phyloP scores from a whole-genome alignment of 2,888 invertebrate genomes.

The Nemurella pictetii region DNA sequence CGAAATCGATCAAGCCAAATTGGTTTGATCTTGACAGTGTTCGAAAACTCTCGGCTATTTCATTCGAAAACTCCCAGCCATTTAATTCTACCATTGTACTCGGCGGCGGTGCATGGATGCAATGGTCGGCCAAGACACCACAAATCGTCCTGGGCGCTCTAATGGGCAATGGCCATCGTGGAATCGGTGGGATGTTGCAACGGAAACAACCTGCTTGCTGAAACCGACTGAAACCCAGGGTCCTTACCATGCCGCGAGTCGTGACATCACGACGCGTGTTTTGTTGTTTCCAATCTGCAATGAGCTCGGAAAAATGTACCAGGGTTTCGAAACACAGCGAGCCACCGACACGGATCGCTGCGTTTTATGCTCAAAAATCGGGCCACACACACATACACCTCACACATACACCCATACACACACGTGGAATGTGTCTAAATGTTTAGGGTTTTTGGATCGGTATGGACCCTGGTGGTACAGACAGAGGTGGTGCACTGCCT shows the following conservation, averaged over 20 bases:
- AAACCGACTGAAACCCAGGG: background rate
- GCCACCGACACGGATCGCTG: constrained; percentile 4
- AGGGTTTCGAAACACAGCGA: background rate
- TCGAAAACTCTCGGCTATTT: background rate
- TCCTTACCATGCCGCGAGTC: background rate
- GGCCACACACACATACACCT: constrained; percentile 4
- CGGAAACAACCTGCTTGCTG: background rate
- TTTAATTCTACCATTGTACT: background rate
- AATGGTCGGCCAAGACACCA: background rate
- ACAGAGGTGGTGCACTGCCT: too few relatives aligned
- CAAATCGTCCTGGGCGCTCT: too few relatives aligned
- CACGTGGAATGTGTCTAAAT: background rate
- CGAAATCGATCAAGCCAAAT: background rate
- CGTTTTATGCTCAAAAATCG: background rate
- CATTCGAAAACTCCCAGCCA: background rate
- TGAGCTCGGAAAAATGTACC: background rate
- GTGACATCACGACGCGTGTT: background rate
- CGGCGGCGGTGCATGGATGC: too few relatives aligned
- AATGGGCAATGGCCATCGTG: background rate
- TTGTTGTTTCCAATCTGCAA: background rate
- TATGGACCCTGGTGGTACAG: too few relatives aligned
- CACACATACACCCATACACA: too few relatives aligned
- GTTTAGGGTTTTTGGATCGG: too few relatives aligned
- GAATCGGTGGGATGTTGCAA: background rate
- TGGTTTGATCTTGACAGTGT: background rate